Percentiles rank a stretch among this genome's conserved stretches.
These are phyloP conservation scores for Aramus guarauna DNA, from an alignment of 2,113 vertebrate genomes.

Conservation along the genomic window DNA sequence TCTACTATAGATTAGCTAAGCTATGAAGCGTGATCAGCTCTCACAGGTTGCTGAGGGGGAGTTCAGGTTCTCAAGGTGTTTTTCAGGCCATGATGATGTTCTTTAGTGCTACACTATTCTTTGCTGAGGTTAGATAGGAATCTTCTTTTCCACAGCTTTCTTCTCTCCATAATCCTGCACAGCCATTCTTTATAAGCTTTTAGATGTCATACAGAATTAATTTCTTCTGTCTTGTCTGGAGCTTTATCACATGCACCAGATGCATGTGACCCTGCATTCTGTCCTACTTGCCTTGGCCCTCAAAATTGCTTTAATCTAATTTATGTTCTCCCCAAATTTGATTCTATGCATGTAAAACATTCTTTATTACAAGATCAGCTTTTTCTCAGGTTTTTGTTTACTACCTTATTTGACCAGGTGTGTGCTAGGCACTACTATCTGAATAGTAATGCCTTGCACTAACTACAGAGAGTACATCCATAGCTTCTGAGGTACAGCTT, in stretches of 20 bases:
- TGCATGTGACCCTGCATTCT: background rate
- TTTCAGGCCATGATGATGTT: background rate
- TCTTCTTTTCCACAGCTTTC: background rate
- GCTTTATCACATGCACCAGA: background rate
- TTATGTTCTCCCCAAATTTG: background rate
- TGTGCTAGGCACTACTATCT: background rate
- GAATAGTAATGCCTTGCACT: background rate
- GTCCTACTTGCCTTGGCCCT: background rate
- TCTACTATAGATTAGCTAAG: background rate
- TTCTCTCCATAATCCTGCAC: background rate
- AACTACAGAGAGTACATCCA: background rate
- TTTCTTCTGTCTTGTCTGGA: background rate
- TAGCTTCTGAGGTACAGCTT: background rate
- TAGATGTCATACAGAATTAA: background rate
- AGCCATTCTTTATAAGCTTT: background rate
- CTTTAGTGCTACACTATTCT: background rate
- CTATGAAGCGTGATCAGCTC: background rate
- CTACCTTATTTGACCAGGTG: background rate
- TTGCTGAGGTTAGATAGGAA: background rate
- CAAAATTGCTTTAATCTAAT: background rate
- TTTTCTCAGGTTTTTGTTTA: background rate
- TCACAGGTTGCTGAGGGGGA: background rate
- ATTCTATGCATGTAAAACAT: background rate
- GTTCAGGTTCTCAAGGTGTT: background rate
- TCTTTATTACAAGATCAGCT: background rate